phyloP scores from a whole-genome alignment of 2,797 vertebrate species.

The Hafferia zeledoni region DNA sequence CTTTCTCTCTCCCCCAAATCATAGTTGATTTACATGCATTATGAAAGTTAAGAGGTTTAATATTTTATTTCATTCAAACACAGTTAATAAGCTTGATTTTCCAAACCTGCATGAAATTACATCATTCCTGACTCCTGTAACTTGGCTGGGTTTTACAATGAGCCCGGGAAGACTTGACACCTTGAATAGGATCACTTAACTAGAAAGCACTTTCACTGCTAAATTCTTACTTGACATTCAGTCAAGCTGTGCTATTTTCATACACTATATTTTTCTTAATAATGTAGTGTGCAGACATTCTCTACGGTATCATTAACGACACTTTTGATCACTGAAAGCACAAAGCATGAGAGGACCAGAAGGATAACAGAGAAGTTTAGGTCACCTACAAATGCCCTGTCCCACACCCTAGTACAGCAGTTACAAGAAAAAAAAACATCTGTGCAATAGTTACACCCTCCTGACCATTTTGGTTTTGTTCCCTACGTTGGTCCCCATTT shows the following conservation, averaged over 20 bases:
- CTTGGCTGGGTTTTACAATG: background rate
- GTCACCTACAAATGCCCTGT: background rate
- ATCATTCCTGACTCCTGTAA: background rate
- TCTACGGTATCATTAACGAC: background rate
- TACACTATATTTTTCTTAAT: background rate
- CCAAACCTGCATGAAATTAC: background rate
- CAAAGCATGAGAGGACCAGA: background rate
- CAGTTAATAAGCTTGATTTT: background rate
- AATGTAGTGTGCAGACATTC: background rate
- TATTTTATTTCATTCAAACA: background rate
- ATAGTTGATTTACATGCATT: background rate
- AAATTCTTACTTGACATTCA: background rate
- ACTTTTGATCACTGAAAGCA: background rate
- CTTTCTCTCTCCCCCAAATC: rapidly evolving
- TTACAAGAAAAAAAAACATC: background rate
- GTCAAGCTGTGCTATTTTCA: background rate
- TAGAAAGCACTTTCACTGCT: background rate
- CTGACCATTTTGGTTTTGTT: background rate
- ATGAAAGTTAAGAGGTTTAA: background rate
- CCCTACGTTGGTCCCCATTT: background rate
- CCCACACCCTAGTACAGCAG: background rate
- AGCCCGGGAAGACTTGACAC: background rate
- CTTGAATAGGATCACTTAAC: background rate
- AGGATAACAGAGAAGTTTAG: background rate
- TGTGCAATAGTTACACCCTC: background rate